Conservation (phyloP, 2,888 invertebrate genomes). For the Hyposoter didymator region DNA sequence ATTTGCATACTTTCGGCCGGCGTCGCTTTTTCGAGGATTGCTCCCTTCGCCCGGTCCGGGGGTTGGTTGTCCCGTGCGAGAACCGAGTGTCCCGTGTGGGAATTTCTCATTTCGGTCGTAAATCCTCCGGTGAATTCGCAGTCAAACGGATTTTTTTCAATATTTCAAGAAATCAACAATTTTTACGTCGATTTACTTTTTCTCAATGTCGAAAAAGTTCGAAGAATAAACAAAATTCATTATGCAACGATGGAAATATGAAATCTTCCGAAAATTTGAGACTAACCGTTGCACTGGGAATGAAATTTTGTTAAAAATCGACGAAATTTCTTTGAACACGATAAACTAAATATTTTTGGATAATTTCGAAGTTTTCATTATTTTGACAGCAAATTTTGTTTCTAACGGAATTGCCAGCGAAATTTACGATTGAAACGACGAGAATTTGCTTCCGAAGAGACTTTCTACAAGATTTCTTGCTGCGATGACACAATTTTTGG, state of each 20-base stretch:
- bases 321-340: too few relatives aligned
- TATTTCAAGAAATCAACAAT: neutral
- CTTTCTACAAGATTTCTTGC: too few relatives aligned
- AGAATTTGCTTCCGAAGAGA: too few relatives aligned
- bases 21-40: slow-evolving; percentile 69
- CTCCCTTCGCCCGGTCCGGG: slow-evolving; percentile 16
- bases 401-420: too few relatives aligned
- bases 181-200: neutral
- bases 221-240: neutral
- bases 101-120: slow-evolving; percentile 21
- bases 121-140: neutral
- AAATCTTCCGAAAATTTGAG: slow-evolving; percentile 22
- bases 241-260: neutral
- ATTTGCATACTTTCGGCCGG: slow-evolving; percentile 84
- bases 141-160: neutral
- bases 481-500: too few relatives aligned
- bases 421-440: too few relatives aligned
- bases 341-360: too few relatives aligned
- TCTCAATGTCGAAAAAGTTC: neutral
- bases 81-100: slow-evolving; percentile 65
- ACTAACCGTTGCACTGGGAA: slow-evolving; percentile 17
- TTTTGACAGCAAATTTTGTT: too few relatives aligned
- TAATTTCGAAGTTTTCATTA: too few relatives aligned
- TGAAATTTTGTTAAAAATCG: too few relatives aligned
- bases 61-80: slow-evolving; percentile 39